Percentiles rank a stretch among this genome's conserved stretches.
These are phyloP conservation scores for Maniola hyperantus DNA, from an alignment of 2,888 invertebrate species.

Conservation along the genomic window DNA sequence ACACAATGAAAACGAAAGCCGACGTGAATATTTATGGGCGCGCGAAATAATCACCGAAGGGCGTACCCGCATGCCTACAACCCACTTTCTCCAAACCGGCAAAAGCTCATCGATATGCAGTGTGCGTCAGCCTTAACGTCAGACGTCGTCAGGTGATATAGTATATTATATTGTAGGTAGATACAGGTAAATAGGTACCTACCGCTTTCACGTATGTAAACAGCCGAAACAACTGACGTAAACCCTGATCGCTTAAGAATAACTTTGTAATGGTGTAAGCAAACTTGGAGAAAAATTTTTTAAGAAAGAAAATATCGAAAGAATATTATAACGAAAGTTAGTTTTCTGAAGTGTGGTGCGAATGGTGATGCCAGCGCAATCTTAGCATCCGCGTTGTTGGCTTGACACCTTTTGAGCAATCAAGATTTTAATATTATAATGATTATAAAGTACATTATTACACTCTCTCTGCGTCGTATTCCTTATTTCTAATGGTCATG, in stretches of 20 bases:
- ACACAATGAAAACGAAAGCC: constrained; percentile 73
- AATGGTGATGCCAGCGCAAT: too few species aligned
- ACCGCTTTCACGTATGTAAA: constrained; percentile 65
- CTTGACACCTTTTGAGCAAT: too few species aligned
- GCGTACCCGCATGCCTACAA: constrained; percentile 74
- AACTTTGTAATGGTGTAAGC: not conserved
- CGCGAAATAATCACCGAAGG: constrained; percentile 80
- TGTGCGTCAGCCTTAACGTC: constrained; percentile 48
- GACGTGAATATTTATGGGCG: constrained; percentile 74
- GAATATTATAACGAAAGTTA: too few species aligned
- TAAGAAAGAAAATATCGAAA: too few species aligned
- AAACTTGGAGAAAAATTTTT: not conserved
- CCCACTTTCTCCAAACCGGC: constrained; percentile 75
- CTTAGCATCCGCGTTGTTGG: too few species aligned
- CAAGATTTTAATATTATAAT: too few species aligned
- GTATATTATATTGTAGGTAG: constrained; percentile 45
- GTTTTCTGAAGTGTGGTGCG: too few species aligned
- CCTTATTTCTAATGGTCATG: too few species aligned
- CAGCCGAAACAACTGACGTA: constrained; percentile 58
- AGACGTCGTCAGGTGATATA: constrained; percentile 39
- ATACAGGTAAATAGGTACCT: constrained; percentile 27
- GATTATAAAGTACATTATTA: too few species aligned
- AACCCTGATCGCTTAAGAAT: not conserved
- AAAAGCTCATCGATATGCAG: constrained; percentile 80
- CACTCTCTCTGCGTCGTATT: too few species aligned